phyloP scores from a whole-genome alignment of 92 coral and sea anemone genomes.

The Palythoa caribaeorum region DNA sequence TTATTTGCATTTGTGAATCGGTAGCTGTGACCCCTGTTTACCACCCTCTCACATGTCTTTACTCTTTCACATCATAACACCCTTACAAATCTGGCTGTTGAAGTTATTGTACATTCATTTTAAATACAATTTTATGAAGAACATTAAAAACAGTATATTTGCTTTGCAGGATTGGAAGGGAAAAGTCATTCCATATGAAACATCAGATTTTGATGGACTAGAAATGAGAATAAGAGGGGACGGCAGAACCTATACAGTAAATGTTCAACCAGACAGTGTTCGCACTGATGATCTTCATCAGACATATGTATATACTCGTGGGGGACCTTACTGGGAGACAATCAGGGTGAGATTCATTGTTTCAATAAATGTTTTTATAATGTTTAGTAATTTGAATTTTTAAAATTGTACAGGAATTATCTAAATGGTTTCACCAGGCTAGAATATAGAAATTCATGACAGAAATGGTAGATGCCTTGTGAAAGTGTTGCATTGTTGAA shows the following conservation, averaged over 20 bases:
- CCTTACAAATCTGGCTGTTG: too few species aligned
- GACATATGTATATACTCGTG: slow-evolving; percentile 92
- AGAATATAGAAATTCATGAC: too few species aligned
- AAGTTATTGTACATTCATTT: too few species aligned
- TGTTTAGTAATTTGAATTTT: neutral
- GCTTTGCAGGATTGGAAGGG: slow-evolving; percentile 86
- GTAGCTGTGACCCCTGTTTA: too few species aligned
- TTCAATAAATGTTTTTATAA: neutral
- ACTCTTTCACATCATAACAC: too few species aligned
- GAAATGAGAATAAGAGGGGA: slow-evolving; percentile 93
- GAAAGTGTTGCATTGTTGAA: too few species aligned
- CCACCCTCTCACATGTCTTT: too few species aligned
- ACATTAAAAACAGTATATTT: neutral
- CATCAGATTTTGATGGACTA: slow-evolving; percentile 93
- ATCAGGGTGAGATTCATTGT: slow-evolving; percentile 72
- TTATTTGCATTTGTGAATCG: too few species aligned
- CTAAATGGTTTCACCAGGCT: too few species aligned
- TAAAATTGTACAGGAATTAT: too few species aligned
- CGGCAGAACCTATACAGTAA: slow-evolving; percentile 92
- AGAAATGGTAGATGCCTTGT: too few species aligned
- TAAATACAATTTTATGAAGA: neutral
- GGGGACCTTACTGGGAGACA: slow-evolving; percentile 97
- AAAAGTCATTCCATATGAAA: slow-evolving; percentile 77
- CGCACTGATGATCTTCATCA: slow-evolving; percentile 95
- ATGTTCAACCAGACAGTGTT: slow-evolving; percentile 86